Evolutionary conservation across 2,113 vertebrate species (phyloP).

Genomic region (Pseudolaguvia tuberculata): DNA sequence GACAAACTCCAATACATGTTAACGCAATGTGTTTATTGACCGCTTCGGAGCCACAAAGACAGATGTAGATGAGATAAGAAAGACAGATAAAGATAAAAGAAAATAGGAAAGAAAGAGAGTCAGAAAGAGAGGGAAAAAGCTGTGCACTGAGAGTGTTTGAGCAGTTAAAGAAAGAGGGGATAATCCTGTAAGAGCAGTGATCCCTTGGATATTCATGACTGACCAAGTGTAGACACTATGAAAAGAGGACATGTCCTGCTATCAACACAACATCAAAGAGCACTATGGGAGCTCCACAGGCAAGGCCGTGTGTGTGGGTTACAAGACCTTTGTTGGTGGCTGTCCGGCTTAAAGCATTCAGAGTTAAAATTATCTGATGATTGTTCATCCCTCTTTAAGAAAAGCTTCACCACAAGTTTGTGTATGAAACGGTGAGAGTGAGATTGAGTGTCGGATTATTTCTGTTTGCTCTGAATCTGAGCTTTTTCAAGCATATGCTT

Average conservation of each 20-base stretch:
- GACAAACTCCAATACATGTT: slow-evolving; percentile 63
- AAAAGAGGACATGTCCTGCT: slow-evolving; percentile 69
- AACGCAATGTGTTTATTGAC: slow-evolving; percentile 66
- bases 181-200: slow-evolving; percentile 74
- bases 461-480: slow-evolving; percentile 37
- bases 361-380: slow-evolving; percentile 51
- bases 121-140: slow-evolving; percentile 56
- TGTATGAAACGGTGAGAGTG: background rate
- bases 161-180: slow-evolving; percentile 67
- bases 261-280: slow-evolving; percentile 76
- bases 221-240: slow-evolving; percentile 61
- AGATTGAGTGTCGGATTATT: slow-evolving; percentile 6
- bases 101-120: slow-evolving; percentile 51
- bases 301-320: slow-evolving; percentile 20
- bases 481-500: slow-evolving; percentile 41
- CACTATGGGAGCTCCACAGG: slow-evolving; percentile 50
- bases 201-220: slow-evolving; percentile 80
- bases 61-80: slow-evolving; percentile 52
- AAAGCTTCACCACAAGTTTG: slow-evolving; percentile 7
- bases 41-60: slow-evolving; percentile 61
- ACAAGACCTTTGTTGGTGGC: slow-evolving; percentile 39
- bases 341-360: slow-evolving; percentile 41
- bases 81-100: slow-evolving; percentile 39
- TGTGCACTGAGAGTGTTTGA: slow-evolving; percentile 68
- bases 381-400: slow-evolving; percentile 17